Evolutionary conservation across 2,113 vertebrate genomes (phyloP).

Genomic region (Sarotherodon lohbergeri): DNA sequence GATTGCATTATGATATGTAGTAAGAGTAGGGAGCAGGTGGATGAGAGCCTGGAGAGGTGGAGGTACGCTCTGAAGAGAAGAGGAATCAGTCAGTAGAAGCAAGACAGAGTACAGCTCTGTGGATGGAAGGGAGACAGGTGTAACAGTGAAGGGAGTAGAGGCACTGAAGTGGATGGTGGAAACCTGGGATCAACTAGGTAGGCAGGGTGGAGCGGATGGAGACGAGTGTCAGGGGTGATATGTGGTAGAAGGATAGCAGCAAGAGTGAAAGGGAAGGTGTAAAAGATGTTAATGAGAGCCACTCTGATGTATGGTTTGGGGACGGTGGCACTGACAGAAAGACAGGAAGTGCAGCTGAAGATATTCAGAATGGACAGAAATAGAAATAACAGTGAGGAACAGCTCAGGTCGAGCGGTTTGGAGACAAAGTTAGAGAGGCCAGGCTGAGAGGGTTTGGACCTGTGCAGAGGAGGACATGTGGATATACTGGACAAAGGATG

Average conservation of each 20-base stretch:
- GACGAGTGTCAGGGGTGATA: not conserved
- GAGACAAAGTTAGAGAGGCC: not conserved
- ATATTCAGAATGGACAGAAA: not conserved
- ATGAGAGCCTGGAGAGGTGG: not conserved
- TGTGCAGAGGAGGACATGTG: not conserved
- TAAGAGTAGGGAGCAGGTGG: not conserved
- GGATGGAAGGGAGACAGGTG: not conserved
- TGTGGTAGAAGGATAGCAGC: not conserved
- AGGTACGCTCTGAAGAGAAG: not conserved
- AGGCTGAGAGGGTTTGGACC: not conserved
- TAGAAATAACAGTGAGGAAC: not conserved
- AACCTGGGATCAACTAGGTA: not conserved
- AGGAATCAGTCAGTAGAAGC: not conserved
- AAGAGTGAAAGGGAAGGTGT: not conserved
- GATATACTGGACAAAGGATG: not conserved
- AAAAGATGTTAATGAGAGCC: not conserved
- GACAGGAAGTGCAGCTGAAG: not conserved
- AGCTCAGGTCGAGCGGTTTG: not conserved
- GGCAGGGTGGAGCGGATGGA: accelerated
- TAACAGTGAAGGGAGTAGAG: not conserved
- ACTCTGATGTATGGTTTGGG: not conserved
- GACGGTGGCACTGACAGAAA: accelerated
- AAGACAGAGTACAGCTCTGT: not conserved
- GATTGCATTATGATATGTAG: not conserved
- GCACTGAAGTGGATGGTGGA: not conserved